Percentiles rank a stretch among this genome's conserved stretches.
These are phyloP conservation scores for Endomychus coccineus DNA, from an alignment of 2,888 invertebrate species.

Conservation along the genomic window DNA sequence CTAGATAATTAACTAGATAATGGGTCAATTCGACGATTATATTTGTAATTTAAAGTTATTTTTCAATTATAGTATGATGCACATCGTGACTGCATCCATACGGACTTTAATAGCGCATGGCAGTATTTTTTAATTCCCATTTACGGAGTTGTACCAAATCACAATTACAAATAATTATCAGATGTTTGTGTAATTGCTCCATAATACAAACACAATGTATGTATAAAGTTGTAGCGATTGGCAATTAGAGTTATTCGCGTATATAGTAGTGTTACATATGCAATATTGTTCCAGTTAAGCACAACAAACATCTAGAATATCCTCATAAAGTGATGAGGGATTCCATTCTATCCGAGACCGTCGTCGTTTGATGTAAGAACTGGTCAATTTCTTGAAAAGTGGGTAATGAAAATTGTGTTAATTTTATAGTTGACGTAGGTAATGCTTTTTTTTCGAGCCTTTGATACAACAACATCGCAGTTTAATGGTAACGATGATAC, in stretches of 20 bases:
- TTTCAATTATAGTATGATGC: too few relatives aligned
- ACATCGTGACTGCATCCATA: too few relatives aligned
- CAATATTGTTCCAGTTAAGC: neutral
- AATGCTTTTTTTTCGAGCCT: too few relatives aligned
- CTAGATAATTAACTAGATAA: too few relatives aligned
- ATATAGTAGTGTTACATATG: neutral
- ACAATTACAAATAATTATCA: conserved; percentile 1
- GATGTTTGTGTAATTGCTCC: neutral
- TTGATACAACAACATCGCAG: too few relatives aligned
- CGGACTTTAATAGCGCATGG: too few relatives aligned
- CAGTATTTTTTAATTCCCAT: conserved; percentile 1
- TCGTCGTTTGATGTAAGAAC: neutral
- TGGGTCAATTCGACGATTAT: too few relatives aligned
- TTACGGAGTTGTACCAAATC: neutral
- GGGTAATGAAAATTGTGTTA: too few relatives aligned
- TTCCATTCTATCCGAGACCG: neutral
- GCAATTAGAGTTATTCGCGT: neutral
- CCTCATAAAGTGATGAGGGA: neutral
- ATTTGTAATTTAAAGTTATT: too few relatives aligned
- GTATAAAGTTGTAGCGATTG: neutral
- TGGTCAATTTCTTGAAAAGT: too few relatives aligned
- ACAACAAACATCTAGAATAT: neutral
- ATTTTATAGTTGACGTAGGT: too few relatives aligned
- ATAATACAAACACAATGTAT: neutral
- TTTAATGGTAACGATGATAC: too few relatives aligned